Evolutionary conservation across 2,888 invertebrate species (phyloP), one percentile per base, ranked within the genome.

Genomic region (Penaeus monodon): DNA sequence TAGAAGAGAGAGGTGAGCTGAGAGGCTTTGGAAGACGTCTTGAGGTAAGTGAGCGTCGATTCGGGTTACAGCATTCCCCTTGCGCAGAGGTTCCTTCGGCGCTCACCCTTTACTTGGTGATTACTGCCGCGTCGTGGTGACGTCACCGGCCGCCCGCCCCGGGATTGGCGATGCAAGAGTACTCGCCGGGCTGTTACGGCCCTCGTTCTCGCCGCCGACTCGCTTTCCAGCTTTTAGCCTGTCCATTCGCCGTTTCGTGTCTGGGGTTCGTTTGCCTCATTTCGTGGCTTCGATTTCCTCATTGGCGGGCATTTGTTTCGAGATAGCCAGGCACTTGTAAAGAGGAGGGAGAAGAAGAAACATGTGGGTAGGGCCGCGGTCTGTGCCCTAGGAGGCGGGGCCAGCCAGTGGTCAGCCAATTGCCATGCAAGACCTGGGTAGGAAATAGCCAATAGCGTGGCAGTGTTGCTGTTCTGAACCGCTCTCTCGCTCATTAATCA

Each of bases 371-470:
- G 77, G 77, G 63, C 44, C 27, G n/a, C 10, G 77, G 77, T 27
- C 27, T 76, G 38, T 76, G 76, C n/a, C 78, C 78, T n/a, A 57
- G 78, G 49, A 66, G 33, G n/a, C 20, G 81, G 49, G 81, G 81
- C 68, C 81, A 29, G 29, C n/a, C 44, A 66, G 24, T n/a, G 22
- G 27, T 68, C 33, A 66, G 14, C 81, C 81, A 81, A 81, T 81
- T 38, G 49, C 27, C 66, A 70, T 44, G 66, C 80, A 44, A 66
- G 81, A 44, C 81, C 38, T 44, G 81, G 49, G 20, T 44, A 68
- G 44, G 81, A 68, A 27, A 49, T 66, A 57, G 68, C 81, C 81
- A 81, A 81, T 81, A 68, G 68, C 68, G 81, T 33, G 7, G 81
- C n/a, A n/a, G 17, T n/a, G 77, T 63, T 49, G 77, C 77, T 29